A percentile compares a stretch with the other conserved stretches of the same genome.
Conservation (phyloP, 2,113 vertebrate species). For the Panthera uncia region DNA sequence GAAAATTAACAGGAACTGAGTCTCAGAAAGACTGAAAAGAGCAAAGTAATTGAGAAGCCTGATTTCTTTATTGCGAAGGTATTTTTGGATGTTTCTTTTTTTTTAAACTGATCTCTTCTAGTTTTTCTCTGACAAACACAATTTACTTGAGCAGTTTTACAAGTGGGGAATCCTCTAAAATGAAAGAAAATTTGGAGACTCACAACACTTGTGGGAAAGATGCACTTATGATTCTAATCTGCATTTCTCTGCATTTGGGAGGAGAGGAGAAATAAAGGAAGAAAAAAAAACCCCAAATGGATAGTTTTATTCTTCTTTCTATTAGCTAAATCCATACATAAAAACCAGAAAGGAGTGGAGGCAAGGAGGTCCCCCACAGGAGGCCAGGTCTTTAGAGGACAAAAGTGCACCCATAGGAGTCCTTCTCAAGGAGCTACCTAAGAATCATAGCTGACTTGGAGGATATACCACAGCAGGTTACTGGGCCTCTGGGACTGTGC, state of each 20-base stretch:
- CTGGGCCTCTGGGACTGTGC: not conserved
- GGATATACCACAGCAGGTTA: not conserved
- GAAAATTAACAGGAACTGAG: not conserved
- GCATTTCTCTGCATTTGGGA: not conserved
- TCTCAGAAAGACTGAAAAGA: not conserved
- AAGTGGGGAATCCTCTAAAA: not conserved
- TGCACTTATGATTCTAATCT: not conserved
- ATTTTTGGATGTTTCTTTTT: not conserved
- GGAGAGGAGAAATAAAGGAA: not conserved
- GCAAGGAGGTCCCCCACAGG: not conserved
- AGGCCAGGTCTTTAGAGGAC: not conserved
- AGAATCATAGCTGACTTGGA: accelerated
- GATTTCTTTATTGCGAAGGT: not conserved
- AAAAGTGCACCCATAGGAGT: not conserved
- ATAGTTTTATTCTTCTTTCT: not conserved
- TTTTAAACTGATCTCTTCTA: not conserved
- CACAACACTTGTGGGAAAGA: not conserved
- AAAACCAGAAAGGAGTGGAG: not conserved
- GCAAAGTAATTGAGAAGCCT: not conserved
- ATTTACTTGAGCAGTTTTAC: not conserved
- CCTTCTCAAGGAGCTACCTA: not conserved
- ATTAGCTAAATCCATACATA: not conserved
- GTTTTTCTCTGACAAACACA: not conserved
- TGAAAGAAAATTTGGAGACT: not conserved
- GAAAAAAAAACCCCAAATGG: not conserved